Base-by-base conservation (phyloP, 23 tunicate genomes). In the Trididemnum clinides region DNA sequence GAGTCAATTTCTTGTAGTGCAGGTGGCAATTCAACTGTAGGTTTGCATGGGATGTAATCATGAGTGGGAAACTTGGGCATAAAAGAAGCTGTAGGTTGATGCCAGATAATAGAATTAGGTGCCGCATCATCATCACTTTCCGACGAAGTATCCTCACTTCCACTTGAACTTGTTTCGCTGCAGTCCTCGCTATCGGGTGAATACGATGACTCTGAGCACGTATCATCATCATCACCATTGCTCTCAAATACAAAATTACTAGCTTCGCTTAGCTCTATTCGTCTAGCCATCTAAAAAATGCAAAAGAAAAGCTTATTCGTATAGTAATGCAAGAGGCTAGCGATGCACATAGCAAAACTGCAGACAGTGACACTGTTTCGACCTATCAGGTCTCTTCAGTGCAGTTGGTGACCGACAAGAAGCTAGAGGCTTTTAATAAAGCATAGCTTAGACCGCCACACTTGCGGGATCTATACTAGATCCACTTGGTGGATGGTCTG, bases 41-140 rank as follows among this genome's bases (percentile, higher is more conserved):
- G n/a, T 66, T 66, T 66, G 75, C 75, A 5, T 66, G 37, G 75
- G 37, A 66, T 66, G 75, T 66, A 66, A 20, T 32, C 75, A 31
- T 66, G 75, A 66, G 75, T 66, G 75, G 75, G 75, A 66, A 28
- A 66, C 37, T 66, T 66, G 36, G 75, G 75, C 31, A n/a, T 3
- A n/a, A 66, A 66, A 66, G 75, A 66, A 66, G 75, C 37, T 66
- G 75, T 20, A 66, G 37, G 75, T 66, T 66, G 75, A 66, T 66
- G 75, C 75, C 75, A 66, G 75, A 66, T 66, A n/a, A 66, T 5
- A 23, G 37, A 29, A 66, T 66, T 29, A 31, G 37, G 22, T 10
- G 75, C 36, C 37, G 37, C 37, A 31, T 66, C 75, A 66, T 66
- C 37, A 66, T 66, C 75, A 66, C 37, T 66, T 66, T 31, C 36